Evolutionary conservation across 2,888 invertebrate genomes (phyloP).

Genomic region (Augiades crinisus): DNA sequence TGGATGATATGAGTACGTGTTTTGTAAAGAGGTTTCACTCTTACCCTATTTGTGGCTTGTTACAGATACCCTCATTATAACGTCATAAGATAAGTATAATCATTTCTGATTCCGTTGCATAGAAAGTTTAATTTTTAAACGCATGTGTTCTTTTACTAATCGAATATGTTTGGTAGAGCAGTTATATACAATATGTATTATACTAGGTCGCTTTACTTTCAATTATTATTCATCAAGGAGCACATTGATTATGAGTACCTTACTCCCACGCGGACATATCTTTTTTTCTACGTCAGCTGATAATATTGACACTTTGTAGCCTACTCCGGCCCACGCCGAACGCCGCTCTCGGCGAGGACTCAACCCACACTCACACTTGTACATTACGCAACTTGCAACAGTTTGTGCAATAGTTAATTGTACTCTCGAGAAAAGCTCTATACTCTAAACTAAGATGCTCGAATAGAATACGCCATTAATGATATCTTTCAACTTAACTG

Average conservation of each 20-base stretch:
- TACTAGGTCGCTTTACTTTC: constrained; percentile 37
- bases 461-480: too few relatives aligned
- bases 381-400: constrained; percentile 44
- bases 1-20: too few relatives aligned
- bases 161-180: too few relatives aligned
- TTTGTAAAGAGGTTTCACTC: too few relatives aligned
- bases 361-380: constrained; percentile 48
- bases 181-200: background rate
- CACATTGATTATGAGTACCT: constrained; percentile 52
- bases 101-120: too few relatives aligned
- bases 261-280: constrained; percentile 54
- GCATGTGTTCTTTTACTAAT: too few relatives aligned
- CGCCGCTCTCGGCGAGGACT: constrained; percentile 48
- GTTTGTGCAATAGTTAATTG: constrained; percentile 37
- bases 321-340: constrained; percentile 57
- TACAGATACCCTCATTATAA: too few relatives aligned
- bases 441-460: too few relatives aligned
- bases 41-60: too few relatives aligned
- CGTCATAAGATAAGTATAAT: too few relatives aligned
- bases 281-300: constrained; percentile 51
- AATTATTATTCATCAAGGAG: constrained; percentile 54
- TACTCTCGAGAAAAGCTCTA: background rate
- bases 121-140: too few relatives aligned
- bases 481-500: too few relatives aligned
- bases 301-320: constrained; percentile 45